Percentiles rank a stretch among this genome's conserved stretches.
These are phyloP conservation scores for Ashinkailepas kermadecensis DNA, from an alignment of 2,888 invertebrate species.

Conservation along the genomic window DNA sequence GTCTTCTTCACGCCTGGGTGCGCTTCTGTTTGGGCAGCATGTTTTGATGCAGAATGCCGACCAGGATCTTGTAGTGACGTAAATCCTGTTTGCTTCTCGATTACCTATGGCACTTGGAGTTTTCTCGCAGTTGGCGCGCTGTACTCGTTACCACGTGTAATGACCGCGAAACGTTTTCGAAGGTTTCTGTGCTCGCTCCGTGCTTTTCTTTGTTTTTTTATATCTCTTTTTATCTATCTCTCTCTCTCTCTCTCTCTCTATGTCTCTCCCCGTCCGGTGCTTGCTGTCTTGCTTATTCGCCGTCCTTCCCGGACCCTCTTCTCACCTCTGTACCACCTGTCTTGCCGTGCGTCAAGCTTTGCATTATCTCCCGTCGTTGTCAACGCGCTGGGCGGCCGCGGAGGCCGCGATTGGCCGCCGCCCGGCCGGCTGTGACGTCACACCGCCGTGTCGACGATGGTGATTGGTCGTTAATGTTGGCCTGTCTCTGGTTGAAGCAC, in stretches of 20 bases:
- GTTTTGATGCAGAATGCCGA: conserved; percentile 18
- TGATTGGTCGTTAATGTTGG: not conserved
- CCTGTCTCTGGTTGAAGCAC: not conserved
- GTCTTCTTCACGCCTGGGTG: conserved; percentile 8
- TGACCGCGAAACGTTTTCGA: no score
- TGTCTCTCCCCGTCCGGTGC: conserved; percentile 28
- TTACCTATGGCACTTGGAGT: no score
- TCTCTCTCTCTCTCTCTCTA: conserved; percentile 25
- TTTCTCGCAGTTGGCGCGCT: no score
- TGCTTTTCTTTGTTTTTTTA: conserved; percentile 30
- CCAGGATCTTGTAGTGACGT: conserved; percentile 25
- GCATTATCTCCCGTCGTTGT: no score
- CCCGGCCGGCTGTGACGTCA: conserved; percentile 11
- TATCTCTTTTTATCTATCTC: conserved; percentile 31
- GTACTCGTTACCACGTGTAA: no score
- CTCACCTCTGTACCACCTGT: no score
- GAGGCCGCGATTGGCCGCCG: not conserved
- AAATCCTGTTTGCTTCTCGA: not conserved
- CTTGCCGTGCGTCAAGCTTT: no score
- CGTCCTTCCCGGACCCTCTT: no score
- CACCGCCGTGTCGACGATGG: not conserved
- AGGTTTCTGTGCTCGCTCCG: not conserved
- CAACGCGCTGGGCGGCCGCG: no score
- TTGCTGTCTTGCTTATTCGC: conserved; percentile 27
- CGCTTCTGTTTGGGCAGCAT: conserved; percentile 25